Percentiles rank a stretch among this genome's conserved stretches.
Evolutionary conservation across 2,888 invertebrate species (phyloP).

Genomic region (Folsomia candida): DNA sequence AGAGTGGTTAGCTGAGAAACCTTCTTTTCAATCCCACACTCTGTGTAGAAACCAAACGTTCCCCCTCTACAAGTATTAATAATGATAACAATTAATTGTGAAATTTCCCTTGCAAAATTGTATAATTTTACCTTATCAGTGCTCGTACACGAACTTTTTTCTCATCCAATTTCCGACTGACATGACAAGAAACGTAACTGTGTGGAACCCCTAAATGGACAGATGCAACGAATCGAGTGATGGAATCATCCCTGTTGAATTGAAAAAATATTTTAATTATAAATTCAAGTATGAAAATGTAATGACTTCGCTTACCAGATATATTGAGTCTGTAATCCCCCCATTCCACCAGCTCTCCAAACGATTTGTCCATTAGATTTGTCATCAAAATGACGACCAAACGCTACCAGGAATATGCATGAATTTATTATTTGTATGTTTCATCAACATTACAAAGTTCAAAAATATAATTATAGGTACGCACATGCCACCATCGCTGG

Average conservation of each 20-base stretch:
- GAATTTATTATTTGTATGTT: no score
- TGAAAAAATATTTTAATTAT: background rate
- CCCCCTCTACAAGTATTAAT: constrained; percentile 65
- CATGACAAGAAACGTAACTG: constrained; percentile 71
- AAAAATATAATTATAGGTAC: constrained; percentile 17
- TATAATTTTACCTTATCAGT: constrained; percentile 70
- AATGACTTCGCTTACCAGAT: constrained; percentile 58
- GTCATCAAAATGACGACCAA: constrained; percentile 74
- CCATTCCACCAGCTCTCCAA: constrained; percentile 67
- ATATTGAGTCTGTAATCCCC: constrained; percentile 77
- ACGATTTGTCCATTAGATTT: constrained; percentile 85
- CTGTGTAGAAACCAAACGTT: constrained; percentile 79
- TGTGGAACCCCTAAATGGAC: constrained; percentile 80
- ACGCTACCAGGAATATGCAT: no score
- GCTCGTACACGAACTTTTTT: constrained; percentile 66
- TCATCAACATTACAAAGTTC: background rate
- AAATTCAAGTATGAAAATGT: background rate
- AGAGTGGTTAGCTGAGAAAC: constrained; percentile 85
- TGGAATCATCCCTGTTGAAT: constrained; percentile 40
- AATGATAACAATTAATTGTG: background rate
- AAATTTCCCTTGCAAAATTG: background rate
- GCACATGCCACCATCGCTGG: constrained; percentile 72
- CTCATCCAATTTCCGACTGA: constrained; percentile 76
- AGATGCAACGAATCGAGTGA: constrained; percentile 64
- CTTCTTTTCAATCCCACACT: constrained; percentile 90